Evolutionary conservation across 1,140 invertebrate species (phyloP), one percentile per base, ranked within the genome.

Genomic region (Drosophila nasuta): DNA sequence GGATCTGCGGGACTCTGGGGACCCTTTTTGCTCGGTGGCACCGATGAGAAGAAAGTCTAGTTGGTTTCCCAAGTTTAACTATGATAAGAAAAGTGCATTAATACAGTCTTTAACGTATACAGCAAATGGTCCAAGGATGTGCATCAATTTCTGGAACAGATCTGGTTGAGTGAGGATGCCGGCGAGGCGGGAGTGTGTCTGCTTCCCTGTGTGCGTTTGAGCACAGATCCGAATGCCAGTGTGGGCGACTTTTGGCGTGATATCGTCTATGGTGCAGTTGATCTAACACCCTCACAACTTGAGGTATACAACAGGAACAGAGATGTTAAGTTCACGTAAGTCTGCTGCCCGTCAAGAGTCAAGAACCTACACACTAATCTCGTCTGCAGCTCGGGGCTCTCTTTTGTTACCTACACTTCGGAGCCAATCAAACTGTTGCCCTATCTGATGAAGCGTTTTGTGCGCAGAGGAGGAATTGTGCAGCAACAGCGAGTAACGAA

Each of bases 1-100:
- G 95, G 95, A 0, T 95, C 96, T 20, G 96, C 96, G 0, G 96
- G 96, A 1, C 91, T 97, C 0, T 97, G 96, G 96, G 93, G 93
- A 6, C 96, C 96, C 2, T 96, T 95, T 91, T 81, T 96, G 2
- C 85, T 95, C 13, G 94, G 94, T 2, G 92, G 94, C n/a, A 96
- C 95, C 5, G 92, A 94, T 2, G 66, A 86, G 33, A 73, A 93
- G 0, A 93, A 95, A 75, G 92, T 96, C 49, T 79, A 92, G 95
- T 96, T 92, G 93, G 92, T 93, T 4, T 1, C 1, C 0, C 0
- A 7, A 11, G 0, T 6, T 25, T 1, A 33, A 43, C 3, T 2
- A 0, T 5, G 7, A 11, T 30, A 11, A 11, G 10, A 1, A 41
- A 57, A 54, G 13, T 33, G 11, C 10, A 41, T 30, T 35, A 41